Evolutionary conservation across 2,888 invertebrate genomes (phyloP), one percentile per base, ranked within the genome.

Genomic region (Elgonia sp.): DNA sequence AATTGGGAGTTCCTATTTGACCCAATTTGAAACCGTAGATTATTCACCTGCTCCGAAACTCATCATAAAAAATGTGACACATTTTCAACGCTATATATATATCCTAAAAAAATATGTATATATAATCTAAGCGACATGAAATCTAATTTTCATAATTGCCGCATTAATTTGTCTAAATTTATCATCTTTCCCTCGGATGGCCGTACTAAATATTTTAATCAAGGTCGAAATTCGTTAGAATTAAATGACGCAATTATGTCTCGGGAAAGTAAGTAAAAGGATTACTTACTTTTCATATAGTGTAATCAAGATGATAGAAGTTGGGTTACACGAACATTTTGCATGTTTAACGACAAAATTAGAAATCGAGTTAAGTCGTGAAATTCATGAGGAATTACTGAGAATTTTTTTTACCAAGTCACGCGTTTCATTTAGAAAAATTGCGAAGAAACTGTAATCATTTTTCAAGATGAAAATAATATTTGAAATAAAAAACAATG

Each of bases 301-400:
- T 40, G 73, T 20, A 85, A 79, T 85, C 65, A 79, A 60, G 60
- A 85, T 85, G 70, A 84, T 70, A 69, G 62, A 69, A 69, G 83
- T 46, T 21, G 42, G 72, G 63, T 79, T 63, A 72, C 77, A 60
- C 67, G 73, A 60, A 50, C 60, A 50, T 85, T 84, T 85, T 73
- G 84, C 84, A 80, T 85, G 79, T 73, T 79, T 85, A 85, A 79
- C 60, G 73, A 73, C 67, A 55, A 60, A 79, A 79, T 67, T 73
- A 80, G 84, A 67, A 85, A 85, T 85, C 84, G 67, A 73, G 84
- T 79, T 67, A 73, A 79, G 73, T 60, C 46, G 79, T 46, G 77
- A 67, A 84, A 72, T 76, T 69, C 55, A 37, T n/a, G 14, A 57
- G 42, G 55, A 57, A 18, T 83, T 50, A 10, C 63, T 53, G 50